Percentiles rank a stretch among this genome's conserved stretches.
These are phyloP conservation scores for Micromesistius poutassou DNA, from an alignment of 2,797 vertebrate species.

Conservation along the genomic window DNA sequence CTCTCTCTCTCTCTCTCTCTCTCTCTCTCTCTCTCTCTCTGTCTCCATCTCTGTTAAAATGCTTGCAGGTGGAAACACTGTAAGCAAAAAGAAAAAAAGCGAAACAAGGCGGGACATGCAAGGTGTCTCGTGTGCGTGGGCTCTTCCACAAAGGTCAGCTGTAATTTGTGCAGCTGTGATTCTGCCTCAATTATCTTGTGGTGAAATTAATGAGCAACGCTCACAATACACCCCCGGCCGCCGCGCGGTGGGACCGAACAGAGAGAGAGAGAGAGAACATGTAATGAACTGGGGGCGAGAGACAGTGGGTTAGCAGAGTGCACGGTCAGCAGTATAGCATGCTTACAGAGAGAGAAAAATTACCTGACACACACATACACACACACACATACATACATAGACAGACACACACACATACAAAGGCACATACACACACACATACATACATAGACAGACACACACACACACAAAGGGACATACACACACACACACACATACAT, in stretches of 20 bases:
- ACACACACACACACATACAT: too few species aligned
- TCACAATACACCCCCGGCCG: background rate
- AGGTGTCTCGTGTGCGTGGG: conserved; percentile 11
- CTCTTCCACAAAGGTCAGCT: conserved; percentile 42
- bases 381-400: background rate
- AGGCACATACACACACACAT: conserved; percentile 2
- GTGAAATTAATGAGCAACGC: conserved; percentile 28
- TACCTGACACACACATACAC: background rate
- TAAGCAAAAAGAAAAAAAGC: background rate
- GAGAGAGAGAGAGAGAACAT: background rate
- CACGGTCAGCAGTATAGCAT: background rate
- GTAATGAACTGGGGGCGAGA: background rate
- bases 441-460: background rate
- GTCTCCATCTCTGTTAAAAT: background rate
- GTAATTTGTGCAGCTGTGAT: conserved; percentile 55
- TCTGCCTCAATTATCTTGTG: conserved; percentile 38
- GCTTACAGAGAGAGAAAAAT: too few species aligned
- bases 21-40: background rate
- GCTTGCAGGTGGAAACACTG: conserved; percentile 5
- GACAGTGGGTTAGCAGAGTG: background rate
- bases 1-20: background rate
- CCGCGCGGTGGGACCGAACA: background rate
- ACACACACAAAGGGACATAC: too few species aligned
- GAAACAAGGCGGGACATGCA: background rate
- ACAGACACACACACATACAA: background rate